Conservation (phyloP, 2,797 vertebrate species). For the Sebastes cheni region DNA sequence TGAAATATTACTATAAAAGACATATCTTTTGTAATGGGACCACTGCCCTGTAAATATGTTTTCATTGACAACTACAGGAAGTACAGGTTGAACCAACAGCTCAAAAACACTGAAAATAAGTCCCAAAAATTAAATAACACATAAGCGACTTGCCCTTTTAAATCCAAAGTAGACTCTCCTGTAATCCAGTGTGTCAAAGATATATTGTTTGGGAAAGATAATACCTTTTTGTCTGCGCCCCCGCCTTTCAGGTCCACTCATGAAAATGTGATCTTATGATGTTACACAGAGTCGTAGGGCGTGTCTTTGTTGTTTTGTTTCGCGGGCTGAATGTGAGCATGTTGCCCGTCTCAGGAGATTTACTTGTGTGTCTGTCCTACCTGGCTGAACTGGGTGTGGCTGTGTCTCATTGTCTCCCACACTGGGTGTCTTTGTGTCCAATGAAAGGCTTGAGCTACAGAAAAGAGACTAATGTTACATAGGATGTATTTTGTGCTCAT, state of each 20-base stretch:
- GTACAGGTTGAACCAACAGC: background rate
- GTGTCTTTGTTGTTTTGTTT: constrained; percentile 77
- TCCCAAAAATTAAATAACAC: background rate
- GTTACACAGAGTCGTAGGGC: constrained; percentile 74
- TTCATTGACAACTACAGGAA: background rate
- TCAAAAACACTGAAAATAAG: background rate
- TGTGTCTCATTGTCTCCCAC: constrained; percentile 71
- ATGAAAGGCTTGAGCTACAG: constrained; percentile 71
- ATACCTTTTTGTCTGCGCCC: constrained; percentile 66
- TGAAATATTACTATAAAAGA: background rate
- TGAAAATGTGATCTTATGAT: constrained; percentile 77
- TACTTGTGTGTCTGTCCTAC: constrained; percentile 65
- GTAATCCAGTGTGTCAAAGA: constrained; percentile 40
- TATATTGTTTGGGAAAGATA: constrained; percentile 63
- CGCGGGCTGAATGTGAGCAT: constrained; percentile 56
- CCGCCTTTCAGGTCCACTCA: constrained; percentile 55
- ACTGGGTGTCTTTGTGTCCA: constrained; percentile 75
- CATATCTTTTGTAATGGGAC: background rate
- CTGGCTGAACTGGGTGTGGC: constrained; percentile 79
- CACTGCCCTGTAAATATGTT: background rate
- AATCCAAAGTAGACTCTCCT: constrained; percentile 13
- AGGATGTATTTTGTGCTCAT: constrained; percentile 64
- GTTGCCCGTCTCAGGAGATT: constrained; percentile 63
- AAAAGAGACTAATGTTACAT: constrained; percentile 77
- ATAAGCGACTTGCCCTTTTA: constrained; percentile 5